Evolutionary conservation across 2,113 vertebrate genomes (phyloP).

Genomic region (Mus pahari): DNA sequence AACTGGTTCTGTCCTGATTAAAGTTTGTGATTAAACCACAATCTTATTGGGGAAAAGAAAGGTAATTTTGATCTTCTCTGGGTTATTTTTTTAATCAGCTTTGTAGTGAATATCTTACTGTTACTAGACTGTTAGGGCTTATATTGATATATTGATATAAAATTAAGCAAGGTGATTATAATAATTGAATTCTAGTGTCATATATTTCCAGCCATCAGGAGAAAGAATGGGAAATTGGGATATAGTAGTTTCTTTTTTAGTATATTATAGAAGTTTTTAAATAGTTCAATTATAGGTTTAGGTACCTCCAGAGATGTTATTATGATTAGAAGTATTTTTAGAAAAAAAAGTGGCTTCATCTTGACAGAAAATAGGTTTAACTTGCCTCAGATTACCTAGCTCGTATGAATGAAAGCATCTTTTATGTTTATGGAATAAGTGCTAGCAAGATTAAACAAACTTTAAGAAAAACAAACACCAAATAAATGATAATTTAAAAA

Average conservation of each 20-base stretch:
- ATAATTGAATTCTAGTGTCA: slow-evolving; percentile 70
- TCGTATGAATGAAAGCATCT: background rate
- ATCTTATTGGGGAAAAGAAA: background rate
- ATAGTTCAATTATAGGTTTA: slow-evolving; percentile 70
- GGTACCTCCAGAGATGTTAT: slow-evolving; percentile 58
- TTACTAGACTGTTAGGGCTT: slow-evolving; percentile 35
- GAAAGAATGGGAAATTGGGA: slow-evolving; percentile 65
- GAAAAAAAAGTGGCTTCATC: slow-evolving; percentile 62
- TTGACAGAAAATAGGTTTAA: slow-evolving; percentile 67
- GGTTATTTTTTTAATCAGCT: slow-evolving; percentile 48
- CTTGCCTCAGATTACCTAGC: slow-evolving; percentile 19
- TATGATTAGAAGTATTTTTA: slow-evolving; percentile 55
- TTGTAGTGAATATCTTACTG: slow-evolving; percentile 37
- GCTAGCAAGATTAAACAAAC: slow-evolving; percentile 27
- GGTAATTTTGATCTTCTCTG: background rate
- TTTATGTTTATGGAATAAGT: background rate
- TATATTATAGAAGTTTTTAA: slow-evolving; percentile 59
- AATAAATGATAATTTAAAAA: background rate
- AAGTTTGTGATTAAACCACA: background rate
- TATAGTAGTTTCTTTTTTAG: slow-evolving; percentile 67
- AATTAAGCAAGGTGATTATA: slow-evolving; percentile 64
- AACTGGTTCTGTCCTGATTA: background rate
- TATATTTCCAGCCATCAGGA: slow-evolving; percentile 54
- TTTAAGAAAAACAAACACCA: slow-evolving; percentile 12
- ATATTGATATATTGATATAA: slow-evolving; percentile 13